phyloP scores from a whole-genome alignment of 2,797 vertebrate genomes.

The Neosalanx taihuensis region DNA sequence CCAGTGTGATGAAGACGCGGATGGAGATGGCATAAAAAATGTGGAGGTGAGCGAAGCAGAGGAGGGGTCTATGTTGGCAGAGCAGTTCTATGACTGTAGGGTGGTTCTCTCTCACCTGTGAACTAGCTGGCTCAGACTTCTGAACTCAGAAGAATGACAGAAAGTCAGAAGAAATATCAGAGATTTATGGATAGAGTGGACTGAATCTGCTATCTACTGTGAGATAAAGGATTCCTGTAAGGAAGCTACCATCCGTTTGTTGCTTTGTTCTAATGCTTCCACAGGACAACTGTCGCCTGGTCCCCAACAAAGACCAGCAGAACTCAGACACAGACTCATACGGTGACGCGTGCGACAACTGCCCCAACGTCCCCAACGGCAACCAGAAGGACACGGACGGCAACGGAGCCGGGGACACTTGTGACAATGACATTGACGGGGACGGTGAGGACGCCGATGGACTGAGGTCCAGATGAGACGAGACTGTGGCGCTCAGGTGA shows the following conservation, averaged over 20 bases:
- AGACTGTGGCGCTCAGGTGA: not conserved
- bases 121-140: too few relatives aligned
- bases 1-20: slow-evolving; percentile 92
- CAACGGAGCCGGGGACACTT: slow-evolving; percentile 90
- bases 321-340: slow-evolving; percentile 95
- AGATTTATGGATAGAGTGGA: too few relatives aligned
- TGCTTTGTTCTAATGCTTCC: not conserved
- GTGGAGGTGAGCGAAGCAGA: slow-evolving; percentile 79
- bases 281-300: slow-evolving; percentile 92
- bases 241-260: not conserved
- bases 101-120: too few relatives aligned
- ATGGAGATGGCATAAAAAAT: slow-evolving; percentile 91
- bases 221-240: not conserved
- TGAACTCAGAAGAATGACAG: too few relatives aligned
- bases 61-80: not conserved
- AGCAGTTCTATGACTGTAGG: not conserved
- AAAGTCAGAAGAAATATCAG: too few relatives aligned
- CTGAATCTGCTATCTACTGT: not conserved
- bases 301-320: slow-evolving; percentile 94
- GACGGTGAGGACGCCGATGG: slow-evolving; percentile 42
- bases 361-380: slow-evolving; percentile 70
- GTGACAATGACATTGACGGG: slow-evolving; percentile 75
- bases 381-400: slow-evolving; percentile 83
- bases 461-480: not conserved
- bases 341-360: slow-evolving; percentile 94